Conservation (phyloP, 2,888 invertebrate species). For the Spatulosminthurus flaviceps region DNA sequence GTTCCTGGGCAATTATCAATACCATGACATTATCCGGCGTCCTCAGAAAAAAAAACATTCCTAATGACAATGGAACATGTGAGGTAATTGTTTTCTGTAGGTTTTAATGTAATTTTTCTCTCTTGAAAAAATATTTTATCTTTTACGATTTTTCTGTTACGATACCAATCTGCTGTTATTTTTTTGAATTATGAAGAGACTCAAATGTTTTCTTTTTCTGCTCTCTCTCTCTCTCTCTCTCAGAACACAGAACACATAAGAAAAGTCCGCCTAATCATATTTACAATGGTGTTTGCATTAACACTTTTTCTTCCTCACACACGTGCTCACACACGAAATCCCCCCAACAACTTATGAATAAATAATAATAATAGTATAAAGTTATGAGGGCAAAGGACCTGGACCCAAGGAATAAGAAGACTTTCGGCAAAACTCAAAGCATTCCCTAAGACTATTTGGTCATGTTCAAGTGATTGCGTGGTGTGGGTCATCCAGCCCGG, state of each 20-base stretch:
- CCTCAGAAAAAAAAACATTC: neutral
- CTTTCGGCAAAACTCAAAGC: slow-evolving; percentile 41
- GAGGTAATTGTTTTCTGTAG: neutral
- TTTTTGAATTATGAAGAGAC: slow-evolving; percentile 3
- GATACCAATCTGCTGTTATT: slow-evolving; percentile 1
- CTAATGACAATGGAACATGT: slow-evolving; percentile 21
- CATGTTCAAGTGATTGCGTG: slow-evolving; percentile 46
- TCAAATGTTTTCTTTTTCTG: too few relatives aligned
- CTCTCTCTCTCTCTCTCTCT: too few relatives aligned
- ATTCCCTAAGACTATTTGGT: slow-evolving; percentile 38
- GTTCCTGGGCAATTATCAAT: neutral
- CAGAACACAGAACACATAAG: too few relatives aligned
- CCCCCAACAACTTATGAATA: slow-evolving; percentile 11
- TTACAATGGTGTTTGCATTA: neutral
- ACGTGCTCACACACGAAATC: neutral
- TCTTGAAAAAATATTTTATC: neutral
- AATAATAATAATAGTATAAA: slow-evolving; percentile 2
- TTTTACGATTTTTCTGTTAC: neutral
- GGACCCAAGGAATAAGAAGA: neutral
- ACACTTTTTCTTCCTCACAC: neutral
- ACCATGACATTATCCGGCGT: slow-evolving; percentile 20
- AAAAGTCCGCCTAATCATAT: too few relatives aligned
- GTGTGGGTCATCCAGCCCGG: slow-evolving; percentile 45
- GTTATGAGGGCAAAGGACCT: slow-evolving; percentile 25
- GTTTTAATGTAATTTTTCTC: neutral